Conservation (phyloP, 2,888 invertebrate species). For the Acanthoscelides obtectus region DNA sequence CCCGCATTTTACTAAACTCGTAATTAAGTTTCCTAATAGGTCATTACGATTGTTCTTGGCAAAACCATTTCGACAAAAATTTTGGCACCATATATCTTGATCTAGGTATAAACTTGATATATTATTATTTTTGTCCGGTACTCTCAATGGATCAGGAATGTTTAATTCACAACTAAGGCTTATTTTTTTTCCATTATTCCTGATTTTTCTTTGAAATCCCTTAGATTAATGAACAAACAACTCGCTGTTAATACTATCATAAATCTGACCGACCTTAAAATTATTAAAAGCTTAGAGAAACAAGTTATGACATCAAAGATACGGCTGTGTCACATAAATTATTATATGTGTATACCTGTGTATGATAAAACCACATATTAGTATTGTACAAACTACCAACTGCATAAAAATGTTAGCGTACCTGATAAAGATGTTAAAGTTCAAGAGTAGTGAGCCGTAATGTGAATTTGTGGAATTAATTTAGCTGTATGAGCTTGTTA, state of each 20-base stretch:
- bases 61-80: too few species aligned
- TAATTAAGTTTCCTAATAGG: too few species aligned
- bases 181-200: too few species aligned
- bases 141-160: too few species aligned
- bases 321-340: not conserved
- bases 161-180: too few species aligned
- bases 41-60: too few species aligned
- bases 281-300: not conserved
- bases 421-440: not conserved
- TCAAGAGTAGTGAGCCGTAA: not conserved
- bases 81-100: too few species aligned
- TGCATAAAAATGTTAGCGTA: not conserved
- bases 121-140: too few species aligned
- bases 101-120: too few species aligned
- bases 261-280: not conserved
- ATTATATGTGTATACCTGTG: not conserved
- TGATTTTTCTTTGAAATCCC: too few species aligned
- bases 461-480: not conserved
- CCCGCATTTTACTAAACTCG: too few species aligned
- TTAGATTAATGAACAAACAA: not conserved
- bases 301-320: not conserved
- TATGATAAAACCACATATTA: not conserved
- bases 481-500: not conserved
- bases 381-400: not conserved
- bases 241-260: not conserved